A percentile compares a stretch with the other conserved stretches of the same genome.
Conservation (phyloP, 2,113 vertebrate species). For the Regulus satrapa region DNA sequence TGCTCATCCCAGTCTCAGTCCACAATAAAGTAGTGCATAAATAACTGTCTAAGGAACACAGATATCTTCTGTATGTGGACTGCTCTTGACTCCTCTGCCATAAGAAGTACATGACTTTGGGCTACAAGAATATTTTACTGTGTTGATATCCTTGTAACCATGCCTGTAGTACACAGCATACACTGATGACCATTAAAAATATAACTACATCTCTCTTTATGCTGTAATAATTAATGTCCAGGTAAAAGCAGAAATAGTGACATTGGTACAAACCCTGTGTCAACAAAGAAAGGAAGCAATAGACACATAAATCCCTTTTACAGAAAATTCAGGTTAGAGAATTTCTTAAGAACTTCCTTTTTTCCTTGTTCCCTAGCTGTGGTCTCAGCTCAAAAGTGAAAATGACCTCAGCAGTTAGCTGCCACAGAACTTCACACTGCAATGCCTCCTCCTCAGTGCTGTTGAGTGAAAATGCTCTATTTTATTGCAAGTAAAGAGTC, state of each 20-base stretch:
- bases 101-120: neutral
- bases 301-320: neutral
- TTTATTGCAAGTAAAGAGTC: neutral
- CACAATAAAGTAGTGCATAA: slow-evolving; percentile 7
- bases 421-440: neutral
- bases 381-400: neutral
- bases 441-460: neutral
- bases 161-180: neutral
- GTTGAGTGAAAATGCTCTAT: neutral
- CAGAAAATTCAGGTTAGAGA: neutral
- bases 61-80: neutral
- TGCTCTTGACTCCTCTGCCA: neutral
- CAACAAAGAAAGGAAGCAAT: neutral
- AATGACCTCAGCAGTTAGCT: neutral
- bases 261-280: neutral
- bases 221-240: neutral
- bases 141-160: neutral
- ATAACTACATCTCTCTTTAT: neutral
- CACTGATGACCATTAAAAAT: neutral
- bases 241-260: neutral
- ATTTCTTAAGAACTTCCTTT: neutral
- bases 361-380: neutral
- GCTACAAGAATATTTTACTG: neutral
- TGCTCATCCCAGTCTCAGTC: neutral
- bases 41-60: neutral